These are phyloP conservation scores for Scolopax mira DNA, from an alignment of 2,113 vertebrate species.

Conservation along the genomic window DNA sequence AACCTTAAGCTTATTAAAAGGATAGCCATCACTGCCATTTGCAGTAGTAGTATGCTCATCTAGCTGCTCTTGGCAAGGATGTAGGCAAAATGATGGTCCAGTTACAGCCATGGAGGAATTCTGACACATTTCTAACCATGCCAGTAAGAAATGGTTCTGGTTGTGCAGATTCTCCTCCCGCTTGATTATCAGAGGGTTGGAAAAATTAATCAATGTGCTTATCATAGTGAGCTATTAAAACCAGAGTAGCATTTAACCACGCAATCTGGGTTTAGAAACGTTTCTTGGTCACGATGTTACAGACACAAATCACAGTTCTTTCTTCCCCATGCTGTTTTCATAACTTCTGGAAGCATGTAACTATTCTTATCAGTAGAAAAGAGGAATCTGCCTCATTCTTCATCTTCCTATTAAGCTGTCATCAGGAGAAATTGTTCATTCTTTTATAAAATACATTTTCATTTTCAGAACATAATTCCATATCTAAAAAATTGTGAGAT, in stretches of 20 bases:
- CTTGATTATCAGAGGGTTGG: not conserved
- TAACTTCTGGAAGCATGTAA: not conserved
- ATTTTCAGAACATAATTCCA: not conserved
- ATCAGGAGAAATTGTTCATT: not conserved
- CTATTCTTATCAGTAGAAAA: not conserved
- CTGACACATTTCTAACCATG: not conserved
- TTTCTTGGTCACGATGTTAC: not conserved
- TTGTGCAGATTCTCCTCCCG: not conserved
- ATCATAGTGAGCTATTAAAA: not conserved
- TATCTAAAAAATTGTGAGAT: not conserved
- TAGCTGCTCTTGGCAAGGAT: not conserved
- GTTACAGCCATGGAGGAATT: not conserved
- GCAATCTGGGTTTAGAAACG: not conserved
- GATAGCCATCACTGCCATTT: not conserved
- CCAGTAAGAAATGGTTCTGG: not conserved
- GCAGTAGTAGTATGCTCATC: not conserved
- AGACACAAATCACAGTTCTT: not conserved
- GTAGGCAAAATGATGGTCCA: no score
- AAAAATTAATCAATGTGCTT: not conserved
- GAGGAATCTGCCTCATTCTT: not conserved
- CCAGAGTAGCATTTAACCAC: not conserved
- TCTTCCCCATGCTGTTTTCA: not conserved
- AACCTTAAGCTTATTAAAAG: not conserved
- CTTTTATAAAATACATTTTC: not conserved
- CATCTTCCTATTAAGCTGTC: not conserved